Conservation (phyloP, 2,888 invertebrate genomes). For the Nasonia oneida region DNA sequence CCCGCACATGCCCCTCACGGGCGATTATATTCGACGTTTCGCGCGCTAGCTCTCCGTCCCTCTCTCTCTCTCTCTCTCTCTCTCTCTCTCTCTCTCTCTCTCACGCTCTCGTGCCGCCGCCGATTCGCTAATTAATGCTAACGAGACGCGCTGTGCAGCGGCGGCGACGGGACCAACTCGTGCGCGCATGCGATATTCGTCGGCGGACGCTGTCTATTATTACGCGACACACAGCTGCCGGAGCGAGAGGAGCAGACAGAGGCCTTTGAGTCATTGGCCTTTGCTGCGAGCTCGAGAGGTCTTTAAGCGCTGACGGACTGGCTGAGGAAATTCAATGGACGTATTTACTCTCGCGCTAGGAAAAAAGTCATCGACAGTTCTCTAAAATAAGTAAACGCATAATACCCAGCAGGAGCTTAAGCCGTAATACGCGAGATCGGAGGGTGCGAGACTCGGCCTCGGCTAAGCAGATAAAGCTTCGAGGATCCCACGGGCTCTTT, state of each 20-base stretch:
- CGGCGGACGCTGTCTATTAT: slow-evolving; percentile 49
- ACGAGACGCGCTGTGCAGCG: slow-evolving; percentile 44
- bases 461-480: slow-evolving; percentile 44
- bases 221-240: not conserved
- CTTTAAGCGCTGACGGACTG: not conserved
- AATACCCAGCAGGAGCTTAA: slow-evolving; percentile 4
- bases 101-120: not conserved
- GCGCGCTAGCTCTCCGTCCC: not conserved
- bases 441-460: slow-evolving; percentile 7
- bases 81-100: not conserved
- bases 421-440: too few relatives aligned
- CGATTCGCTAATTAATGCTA: slow-evolving; percentile 60
- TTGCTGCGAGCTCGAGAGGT: slow-evolving; percentile 2
- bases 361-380: not conserved
- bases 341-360: not conserved
- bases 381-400: slow-evolving; percentile 42
- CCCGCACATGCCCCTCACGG: slow-evolving; percentile 1
- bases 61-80: slow-evolving; percentile 3
- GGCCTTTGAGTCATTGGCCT: slow-evolving; percentile 56
- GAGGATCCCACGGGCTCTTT: slow-evolving; percentile 35
- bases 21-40: not conserved
- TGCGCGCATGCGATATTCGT: not conserved
- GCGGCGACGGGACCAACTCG: not conserved
- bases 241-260: not conserved
- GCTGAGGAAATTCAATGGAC: not conserved